Percentiles rank a stretch among this genome's conserved stretches.
Evolutionary conservation across 1,140 invertebrate species (phyloP).

Genomic region (Ceratina calcarata): DNA sequence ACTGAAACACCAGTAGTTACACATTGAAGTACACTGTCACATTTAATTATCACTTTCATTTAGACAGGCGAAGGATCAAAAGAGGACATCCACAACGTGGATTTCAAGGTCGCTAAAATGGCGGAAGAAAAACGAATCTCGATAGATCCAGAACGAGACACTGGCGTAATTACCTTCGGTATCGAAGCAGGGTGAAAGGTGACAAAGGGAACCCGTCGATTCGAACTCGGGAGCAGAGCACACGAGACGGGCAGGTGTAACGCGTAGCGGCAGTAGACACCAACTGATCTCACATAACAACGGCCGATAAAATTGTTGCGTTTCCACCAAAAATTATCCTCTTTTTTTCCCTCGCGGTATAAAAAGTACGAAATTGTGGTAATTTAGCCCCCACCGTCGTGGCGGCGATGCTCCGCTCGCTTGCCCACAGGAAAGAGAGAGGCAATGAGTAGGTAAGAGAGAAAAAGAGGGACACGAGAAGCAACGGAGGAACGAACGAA

Average conservation of each 20-base stretch:
- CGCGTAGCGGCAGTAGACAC: slow-evolving; percentile 76
- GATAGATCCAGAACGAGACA: neutral
- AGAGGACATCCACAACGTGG: neutral
- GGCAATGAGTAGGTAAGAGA: slow-evolving; percentile 43
- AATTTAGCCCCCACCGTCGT: slow-evolving; percentile 74
- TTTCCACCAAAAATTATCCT: slow-evolving; percentile 79
- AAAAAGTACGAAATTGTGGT: slow-evolving; percentile 79
- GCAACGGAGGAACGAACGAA: slow-evolving; percentile 33
- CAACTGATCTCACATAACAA: slow-evolving; percentile 79
- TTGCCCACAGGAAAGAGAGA: slow-evolving; percentile 58
- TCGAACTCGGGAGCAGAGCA: slow-evolving; percentile 33
- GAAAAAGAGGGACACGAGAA: slow-evolving; percentile 22
- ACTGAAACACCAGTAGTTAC: neutral
- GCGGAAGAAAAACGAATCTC: slow-evolving; percentile 28
- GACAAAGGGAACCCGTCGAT: slow-evolving; percentile 30
- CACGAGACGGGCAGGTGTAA: slow-evolving; percentile 72
- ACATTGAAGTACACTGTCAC: slow-evolving; percentile 16
- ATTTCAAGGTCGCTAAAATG: slow-evolving; percentile 54
- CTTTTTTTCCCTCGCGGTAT: slow-evolving; percentile 72
- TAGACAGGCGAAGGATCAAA: neutral
- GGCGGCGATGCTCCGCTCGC: slow-evolving; percentile 59
- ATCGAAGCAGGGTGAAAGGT: neutral
- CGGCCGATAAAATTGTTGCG: slow-evolving; percentile 79
- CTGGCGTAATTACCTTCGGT: neutral
- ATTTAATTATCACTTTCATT: slow-evolving; percentile 7